A percentile compares a stretch with the other conserved stretches of the same genome.
Evolutionary conservation across 2,888 invertebrate species (phyloP).

Genomic region (Eulithis testata): DNA sequence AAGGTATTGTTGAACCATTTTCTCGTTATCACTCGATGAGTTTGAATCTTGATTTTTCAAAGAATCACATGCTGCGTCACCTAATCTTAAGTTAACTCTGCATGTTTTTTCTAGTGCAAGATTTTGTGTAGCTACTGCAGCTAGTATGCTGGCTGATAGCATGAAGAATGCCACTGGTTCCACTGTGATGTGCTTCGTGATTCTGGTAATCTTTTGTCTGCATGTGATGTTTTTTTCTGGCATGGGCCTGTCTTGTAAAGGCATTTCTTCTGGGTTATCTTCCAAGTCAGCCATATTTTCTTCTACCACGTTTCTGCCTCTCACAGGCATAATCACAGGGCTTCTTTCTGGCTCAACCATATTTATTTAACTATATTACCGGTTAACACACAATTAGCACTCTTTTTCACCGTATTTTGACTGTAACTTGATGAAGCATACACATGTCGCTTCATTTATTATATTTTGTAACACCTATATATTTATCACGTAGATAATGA

Average conservation of each 20-base stretch:
- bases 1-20: slow-evolving; percentile 85
- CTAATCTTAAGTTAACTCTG: slow-evolving; percentile 88
- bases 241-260: slow-evolving; percentile 24
- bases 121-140: slow-evolving; percentile 89
- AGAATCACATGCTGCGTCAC: slow-evolving; percentile 87
- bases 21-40: slow-evolving; percentile 66
- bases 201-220: slow-evolving; percentile 29
- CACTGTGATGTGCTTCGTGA: slow-evolving; percentile 45
- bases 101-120: slow-evolving; percentile 91
- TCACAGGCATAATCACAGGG: background rate
- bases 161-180: slow-evolving; percentile 51
- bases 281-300: slow-evolving; percentile 22
- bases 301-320: background rate
- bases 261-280: slow-evolving; percentile 24
- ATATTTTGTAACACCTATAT: slow-evolving; percentile 14
- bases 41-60: slow-evolving; percentile 85
- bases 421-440: background rate
- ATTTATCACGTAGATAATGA: slow-evolving; percentile 39
- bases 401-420: slow-evolving; percentile 1
- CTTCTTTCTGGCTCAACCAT: background rate
- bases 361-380: background rate
- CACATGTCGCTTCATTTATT: slow-evolving; percentile 23
- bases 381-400: background rate
- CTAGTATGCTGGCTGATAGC: slow-evolving; percentile 60
- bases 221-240: slow-evolving; percentile 23